Conservation (phyloP, 2,888 invertebrate species). For the Drosophila kanekoi region DNA sequence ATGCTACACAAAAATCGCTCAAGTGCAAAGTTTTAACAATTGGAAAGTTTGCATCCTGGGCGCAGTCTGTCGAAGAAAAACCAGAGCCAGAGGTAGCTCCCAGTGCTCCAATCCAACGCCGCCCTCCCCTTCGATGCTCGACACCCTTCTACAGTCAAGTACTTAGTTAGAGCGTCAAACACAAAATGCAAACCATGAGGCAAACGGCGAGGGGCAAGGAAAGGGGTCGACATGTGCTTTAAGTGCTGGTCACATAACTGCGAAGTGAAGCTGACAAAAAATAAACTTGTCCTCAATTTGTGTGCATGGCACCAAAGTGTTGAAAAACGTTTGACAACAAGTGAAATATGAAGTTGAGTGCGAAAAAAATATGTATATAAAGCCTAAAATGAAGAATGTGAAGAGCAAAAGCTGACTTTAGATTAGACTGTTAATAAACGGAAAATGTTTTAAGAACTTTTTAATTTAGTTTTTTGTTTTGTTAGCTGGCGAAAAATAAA, state of each 20-base stretch:
- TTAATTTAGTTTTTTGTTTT: neutral
- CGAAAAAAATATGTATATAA: constrained; percentile 1
- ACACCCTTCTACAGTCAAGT: constrained; percentile 35
- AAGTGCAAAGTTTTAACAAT: constrained; percentile 81
- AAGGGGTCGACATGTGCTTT: constrained; percentile 42
- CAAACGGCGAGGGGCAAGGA: neutral
- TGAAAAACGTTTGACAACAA: constrained; percentile 28
- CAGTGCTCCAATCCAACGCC: constrained; percentile 4
- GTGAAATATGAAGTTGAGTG: constrained; percentile 16
- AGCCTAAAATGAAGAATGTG: constrained; percentile 29
- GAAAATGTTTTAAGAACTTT: neutral
- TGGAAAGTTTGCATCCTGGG: constrained; percentile 77
- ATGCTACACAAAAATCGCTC: constrained; percentile 81
- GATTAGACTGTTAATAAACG: constrained; percentile 20
- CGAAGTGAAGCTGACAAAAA: constrained; percentile 59
- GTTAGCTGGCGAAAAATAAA: neutral
- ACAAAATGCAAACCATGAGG: constrained; percentile 57
- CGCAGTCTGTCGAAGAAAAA: constrained; percentile 47
- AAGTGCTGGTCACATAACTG: constrained; percentile 64
- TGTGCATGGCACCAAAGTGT: constrained; percentile 49
- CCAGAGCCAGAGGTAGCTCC: constrained; percentile 14
- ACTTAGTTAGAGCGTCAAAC: constrained; percentile 65
- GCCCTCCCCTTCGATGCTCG: too few relatives aligned
- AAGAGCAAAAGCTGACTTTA: constrained; percentile 13
- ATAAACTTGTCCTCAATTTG: constrained; percentile 62